A percentile compares a stretch with the other conserved stretches of the same genome.
Conservation (phyloP, 2,797 vertebrate genomes). For the Fistularia tabacaria region DNA sequence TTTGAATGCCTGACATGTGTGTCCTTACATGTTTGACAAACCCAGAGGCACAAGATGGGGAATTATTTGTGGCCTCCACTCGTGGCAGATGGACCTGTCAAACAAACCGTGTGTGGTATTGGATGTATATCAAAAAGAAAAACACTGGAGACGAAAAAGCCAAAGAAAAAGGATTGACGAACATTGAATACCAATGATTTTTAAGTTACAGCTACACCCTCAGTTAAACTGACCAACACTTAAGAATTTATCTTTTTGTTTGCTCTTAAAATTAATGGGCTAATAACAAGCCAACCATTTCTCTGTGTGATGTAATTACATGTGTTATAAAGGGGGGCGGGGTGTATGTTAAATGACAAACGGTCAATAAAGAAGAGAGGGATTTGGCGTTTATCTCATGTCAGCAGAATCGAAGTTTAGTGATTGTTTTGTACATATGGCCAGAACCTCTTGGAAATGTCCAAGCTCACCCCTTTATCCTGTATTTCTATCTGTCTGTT, state of each 20-base stretch:
- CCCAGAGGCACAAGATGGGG: slow-evolving; percentile 26
- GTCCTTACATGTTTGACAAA: slow-evolving; percentile 28
- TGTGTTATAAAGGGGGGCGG: not conserved
- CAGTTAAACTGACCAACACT: not conserved
- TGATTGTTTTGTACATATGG: slow-evolving; percentile 30
- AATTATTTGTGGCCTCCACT: slow-evolving; percentile 28
- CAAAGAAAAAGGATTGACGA: slow-evolving; percentile 10
- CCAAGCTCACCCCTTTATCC: slow-evolving; percentile 6
- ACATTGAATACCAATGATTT: slow-evolving; percentile 24
- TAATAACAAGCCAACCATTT: slow-evolving; percentile 26
- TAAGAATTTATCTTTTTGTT: slow-evolving; percentile 12
- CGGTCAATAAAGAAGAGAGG: slow-evolving; percentile 28
- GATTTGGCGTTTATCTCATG: slow-evolving; percentile 29
- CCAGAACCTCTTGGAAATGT: slow-evolving; percentile 34
- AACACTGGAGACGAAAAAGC: slow-evolving; percentile 9
- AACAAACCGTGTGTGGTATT: slow-evolving; percentile 58
- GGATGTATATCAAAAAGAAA: slow-evolving; percentile 19
- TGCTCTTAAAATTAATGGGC: slow-evolving; percentile 4
- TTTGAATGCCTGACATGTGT: slow-evolving; percentile 5
- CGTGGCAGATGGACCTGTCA: slow-evolving; percentile 48
- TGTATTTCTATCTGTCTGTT: slow-evolving; percentile 1
- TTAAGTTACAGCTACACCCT: slow-evolving; percentile 1
- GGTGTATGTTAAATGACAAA: too few species aligned
- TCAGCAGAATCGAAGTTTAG: slow-evolving; percentile 46
- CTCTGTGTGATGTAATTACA: slow-evolving; percentile 15